phyloP scores from a whole-genome alignment of 2,888 invertebrate species.

The Hirtodrosophila cameraria region DNA sequence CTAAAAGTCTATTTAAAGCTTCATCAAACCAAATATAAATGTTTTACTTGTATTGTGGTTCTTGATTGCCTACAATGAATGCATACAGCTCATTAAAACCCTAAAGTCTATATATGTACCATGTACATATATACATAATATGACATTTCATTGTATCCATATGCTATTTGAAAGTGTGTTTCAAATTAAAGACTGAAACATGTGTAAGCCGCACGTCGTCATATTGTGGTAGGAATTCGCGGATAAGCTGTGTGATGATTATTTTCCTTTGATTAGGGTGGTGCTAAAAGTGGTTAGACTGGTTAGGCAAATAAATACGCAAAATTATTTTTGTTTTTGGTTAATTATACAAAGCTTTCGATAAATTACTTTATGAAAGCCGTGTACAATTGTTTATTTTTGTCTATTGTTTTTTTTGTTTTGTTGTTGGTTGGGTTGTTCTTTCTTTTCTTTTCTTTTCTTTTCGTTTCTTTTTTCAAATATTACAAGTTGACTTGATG shows the following conservation, averaged over 20 bases:
- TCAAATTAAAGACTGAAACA: conserved; percentile 27
- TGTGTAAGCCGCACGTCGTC: conserved; percentile 25
- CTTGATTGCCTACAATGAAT: conserved; percentile 2
- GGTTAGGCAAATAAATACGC: conserved; percentile 70
- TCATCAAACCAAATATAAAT: background rate
- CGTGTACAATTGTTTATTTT: conserved; percentile 75
- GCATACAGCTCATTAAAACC: background rate
- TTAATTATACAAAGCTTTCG: conserved; percentile 75
- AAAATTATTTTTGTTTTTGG: conserved; percentile 61
- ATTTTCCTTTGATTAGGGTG: background rate
- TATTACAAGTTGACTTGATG: conserved; percentile 59
- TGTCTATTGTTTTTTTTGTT: conserved; percentile 58
- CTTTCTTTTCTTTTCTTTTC: conserved; percentile 23
- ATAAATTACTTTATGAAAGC: conserved; percentile 74
- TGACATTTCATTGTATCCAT: conserved; percentile 19
- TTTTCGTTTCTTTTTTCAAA: conserved; percentile 35
- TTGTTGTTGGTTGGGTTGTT: conserved; percentile 62
- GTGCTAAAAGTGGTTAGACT: conserved; percentile 30
- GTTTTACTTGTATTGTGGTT: background rate
- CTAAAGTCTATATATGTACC: background rate
- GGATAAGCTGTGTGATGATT: conserved; percentile 1
- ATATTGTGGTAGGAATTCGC: conserved; percentile 2
- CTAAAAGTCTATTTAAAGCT: conserved; percentile 4
- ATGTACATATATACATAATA: background rate
- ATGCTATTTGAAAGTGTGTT: conserved; percentile 12